phyloP scores from a whole-genome alignment of 2,888 invertebrate species.

The Dorcus parallelipipedus region DNA sequence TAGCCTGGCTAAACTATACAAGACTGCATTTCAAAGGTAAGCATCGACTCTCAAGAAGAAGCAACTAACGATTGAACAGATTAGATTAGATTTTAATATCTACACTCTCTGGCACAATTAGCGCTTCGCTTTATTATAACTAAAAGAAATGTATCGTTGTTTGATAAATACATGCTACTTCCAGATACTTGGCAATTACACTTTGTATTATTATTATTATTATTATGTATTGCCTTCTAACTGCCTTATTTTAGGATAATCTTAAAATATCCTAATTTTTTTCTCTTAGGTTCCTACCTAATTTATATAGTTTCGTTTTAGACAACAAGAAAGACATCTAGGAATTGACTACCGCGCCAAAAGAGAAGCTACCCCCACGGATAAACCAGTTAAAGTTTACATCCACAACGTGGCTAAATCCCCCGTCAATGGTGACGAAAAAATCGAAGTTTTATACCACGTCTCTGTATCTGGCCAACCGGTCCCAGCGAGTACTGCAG shows the following conservation, averaged over 20 bases:
- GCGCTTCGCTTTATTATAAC: no score
- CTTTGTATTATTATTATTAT: no score
- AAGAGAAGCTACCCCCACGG: constrained; percentile 30
- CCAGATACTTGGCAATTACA: no score
- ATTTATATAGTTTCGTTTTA: constrained; percentile 37
- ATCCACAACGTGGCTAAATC: constrained; percentile 65
- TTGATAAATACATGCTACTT: background rate
- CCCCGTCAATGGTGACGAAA: constrained; percentile 43
- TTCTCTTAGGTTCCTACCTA: no score
- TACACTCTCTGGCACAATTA: no score
- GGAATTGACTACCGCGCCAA: constrained; percentile 56
- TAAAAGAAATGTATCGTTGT: background rate
- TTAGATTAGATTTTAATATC: no score
- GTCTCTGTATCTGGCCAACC: constrained; percentile 77
- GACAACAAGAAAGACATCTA: constrained; percentile 78
- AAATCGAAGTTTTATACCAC: constrained; percentile 71
- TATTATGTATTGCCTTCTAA: no score
- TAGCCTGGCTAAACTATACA: constrained; percentile 72
- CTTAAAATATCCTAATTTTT: no score
- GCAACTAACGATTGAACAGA: no score
- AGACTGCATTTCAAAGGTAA: constrained; percentile 76
- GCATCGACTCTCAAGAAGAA: no score
- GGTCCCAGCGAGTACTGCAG: constrained; percentile 76
- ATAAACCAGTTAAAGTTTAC: constrained; percentile 60
- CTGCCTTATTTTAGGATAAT: background rate